These are phyloP conservation scores for Bos taurus DNA, from an alignment of 2,113 vertebrate species.

Conservation along the genomic window ARS-UCD2.0 NC_037343.1:57193001-57193500, in stretches of 20 bases:
- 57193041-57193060: background rate
- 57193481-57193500: background rate
- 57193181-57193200: background rate
- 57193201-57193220: conserved; percentile 40
- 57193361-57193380: background rate
- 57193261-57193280: background rate
- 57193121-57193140: background rate
- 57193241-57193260: background rate
- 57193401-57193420: background rate
- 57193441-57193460: background rate
- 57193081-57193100: background rate
- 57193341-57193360: background rate
- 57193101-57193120: background rate
- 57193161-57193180: conserved; percentile 19
- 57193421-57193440: background rate
- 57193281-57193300: background rate
- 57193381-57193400: background rate
- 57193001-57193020: background rate
- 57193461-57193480: background rate
- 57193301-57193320: background rate
- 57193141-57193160: background rate
- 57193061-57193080: background rate
- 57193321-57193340: background rate
- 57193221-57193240: conserved; percentile 29
- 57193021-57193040: background rate